phyloP scores from a whole-genome alignment of 2,113 vertebrate species.

The Alethe castanea region DNA sequence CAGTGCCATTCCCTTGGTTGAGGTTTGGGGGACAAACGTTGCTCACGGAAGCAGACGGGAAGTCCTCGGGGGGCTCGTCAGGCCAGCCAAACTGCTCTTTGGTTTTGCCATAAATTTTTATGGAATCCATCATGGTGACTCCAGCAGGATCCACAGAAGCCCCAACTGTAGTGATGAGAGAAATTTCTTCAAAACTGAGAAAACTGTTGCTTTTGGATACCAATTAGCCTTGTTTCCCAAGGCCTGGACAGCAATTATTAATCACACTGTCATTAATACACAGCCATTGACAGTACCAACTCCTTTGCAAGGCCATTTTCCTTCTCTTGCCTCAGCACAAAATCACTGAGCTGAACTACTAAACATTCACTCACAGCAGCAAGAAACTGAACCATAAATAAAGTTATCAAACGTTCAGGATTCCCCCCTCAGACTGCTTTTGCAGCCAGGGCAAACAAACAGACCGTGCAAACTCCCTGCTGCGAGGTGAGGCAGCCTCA shows the following conservation, averaged over 20 bases:
- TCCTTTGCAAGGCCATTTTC: neutral
- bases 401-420: neutral
- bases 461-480: neutral
- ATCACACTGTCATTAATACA: neutral
- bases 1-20: slow-evolving; percentile 86
- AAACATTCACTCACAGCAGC: neutral
- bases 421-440: fast-evolving
- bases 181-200: neutral
- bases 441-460: fast-evolving
- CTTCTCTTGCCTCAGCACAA: neutral
- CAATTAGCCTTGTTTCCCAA: neutral
- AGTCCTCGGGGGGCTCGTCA: slow-evolving; percentile 95
- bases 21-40: slow-evolving; percentile 92
- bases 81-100: slow-evolving; percentile 99
- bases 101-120: slow-evolving; percentile 99
- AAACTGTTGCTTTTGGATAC: neutral
- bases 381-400: neutral
- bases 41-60: slow-evolving; percentile 91
- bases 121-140: slow-evolving; percentile 98
- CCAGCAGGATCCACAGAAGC: slow-evolving; percentile 96
- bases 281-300: neutral
- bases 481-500: neutral
- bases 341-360: neutral
- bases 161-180: slow-evolving; percentile 78
- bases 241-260: neutral